phyloP scores from a whole-genome alignment of 2,797 vertebrate species.

The Anguilla anguilla region DNA sequence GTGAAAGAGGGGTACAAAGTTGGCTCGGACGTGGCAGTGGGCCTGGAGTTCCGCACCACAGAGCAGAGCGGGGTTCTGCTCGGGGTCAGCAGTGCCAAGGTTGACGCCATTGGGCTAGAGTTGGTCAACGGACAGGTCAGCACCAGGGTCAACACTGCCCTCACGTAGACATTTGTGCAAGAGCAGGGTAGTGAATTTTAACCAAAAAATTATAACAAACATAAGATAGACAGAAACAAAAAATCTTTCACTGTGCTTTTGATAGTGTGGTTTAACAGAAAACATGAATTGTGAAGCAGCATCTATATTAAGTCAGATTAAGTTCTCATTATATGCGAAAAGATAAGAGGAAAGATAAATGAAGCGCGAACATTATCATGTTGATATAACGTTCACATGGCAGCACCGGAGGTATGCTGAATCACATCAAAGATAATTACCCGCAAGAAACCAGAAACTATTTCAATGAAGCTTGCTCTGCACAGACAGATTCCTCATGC shows the following conservation, averaged over 20 bases:
- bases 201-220: not conserved
- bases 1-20: slow-evolving; percentile 91
- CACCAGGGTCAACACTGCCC: slow-evolving; percentile 28
- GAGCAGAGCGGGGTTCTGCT: slow-evolving; percentile 76
- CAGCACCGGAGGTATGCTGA: not conserved
- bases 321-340: not conserved
- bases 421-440: not conserved
- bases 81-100: slow-evolving; percentile 89
- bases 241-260: not conserved
- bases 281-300: not conserved
- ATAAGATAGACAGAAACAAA: not conserved
- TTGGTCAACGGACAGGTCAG: slow-evolving; percentile 85
- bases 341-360: not conserved
- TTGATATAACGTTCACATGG: not conserved
- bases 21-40: slow-evolving; percentile 82
- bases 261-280: not conserved
- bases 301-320: not conserved
- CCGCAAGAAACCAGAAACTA: not conserved
- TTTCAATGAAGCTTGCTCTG: not conserved
- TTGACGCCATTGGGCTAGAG: slow-evolving; percentile 91
- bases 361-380: not conserved
- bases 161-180: not conserved
- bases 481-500: not conserved
- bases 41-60: slow-evolving; percentile 85
- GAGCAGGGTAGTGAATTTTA: not conserved